Evolutionary conservation across 2,888 invertebrate genomes (phyloP).

Genomic region (Nomada fabriciana): DNA sequence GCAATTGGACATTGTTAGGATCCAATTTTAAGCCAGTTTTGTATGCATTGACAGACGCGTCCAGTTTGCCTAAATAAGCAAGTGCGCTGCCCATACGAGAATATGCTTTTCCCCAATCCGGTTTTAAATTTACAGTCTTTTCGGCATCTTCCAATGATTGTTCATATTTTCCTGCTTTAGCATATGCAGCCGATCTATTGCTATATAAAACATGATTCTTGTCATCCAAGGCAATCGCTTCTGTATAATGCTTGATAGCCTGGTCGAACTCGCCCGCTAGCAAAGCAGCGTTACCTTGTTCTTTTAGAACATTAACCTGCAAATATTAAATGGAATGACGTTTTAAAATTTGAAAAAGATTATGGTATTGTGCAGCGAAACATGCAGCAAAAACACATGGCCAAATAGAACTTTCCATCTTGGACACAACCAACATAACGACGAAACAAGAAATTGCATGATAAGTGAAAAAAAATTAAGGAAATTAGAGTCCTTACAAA

Average conservation of each 20-base stretch:
- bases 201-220: slow-evolving; percentile 95
- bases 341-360: background rate
- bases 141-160: slow-evolving; percentile 94
- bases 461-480: background rate
- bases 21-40: slow-evolving; percentile 90
- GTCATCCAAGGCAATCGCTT: slow-evolving; percentile 92
- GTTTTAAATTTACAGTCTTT: slow-evolving; percentile 91
- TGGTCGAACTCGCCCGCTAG: slow-evolving; percentile 91
- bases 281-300: slow-evolving; percentile 94
- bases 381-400: background rate
- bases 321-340: slow-evolving; percentile 65
- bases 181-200: slow-evolving; percentile 96
- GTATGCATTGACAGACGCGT: slow-evolving; percentile 92
- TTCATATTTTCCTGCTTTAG: slow-evolving; percentile 90
- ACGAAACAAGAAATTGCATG: background rate
- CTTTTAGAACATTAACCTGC: slow-evolving; percentile 93
- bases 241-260: slow-evolving; percentile 92
- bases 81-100: slow-evolving; percentile 95
- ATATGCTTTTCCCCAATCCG: slow-evolving; percentile 95
- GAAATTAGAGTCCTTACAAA: no score
- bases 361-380: background rate
- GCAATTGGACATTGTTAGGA: slow-evolving; percentile 90
- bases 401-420: background rate
- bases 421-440: background rate
- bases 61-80: slow-evolving; percentile 89